Percentiles rank a stretch among this genome's conserved stretches.
phyloP scores from a whole-genome alignment of 2,888 invertebrate genomes.

The Drosophila mimica region DNA sequence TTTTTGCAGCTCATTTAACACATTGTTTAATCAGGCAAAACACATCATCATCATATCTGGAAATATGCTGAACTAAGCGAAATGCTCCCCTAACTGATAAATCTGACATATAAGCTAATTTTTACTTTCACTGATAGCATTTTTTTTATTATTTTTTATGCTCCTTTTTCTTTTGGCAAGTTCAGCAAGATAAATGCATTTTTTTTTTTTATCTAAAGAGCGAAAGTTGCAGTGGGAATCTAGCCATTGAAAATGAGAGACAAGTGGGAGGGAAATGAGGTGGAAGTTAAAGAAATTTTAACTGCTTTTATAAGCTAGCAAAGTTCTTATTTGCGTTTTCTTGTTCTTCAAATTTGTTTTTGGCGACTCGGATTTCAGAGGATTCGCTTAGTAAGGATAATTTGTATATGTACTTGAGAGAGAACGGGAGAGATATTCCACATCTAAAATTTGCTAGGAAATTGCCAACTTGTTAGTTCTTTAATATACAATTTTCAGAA shows the following conservation, averaged over 20 bases:
- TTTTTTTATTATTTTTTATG: conserved; percentile 2
- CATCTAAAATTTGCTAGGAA: neutral
- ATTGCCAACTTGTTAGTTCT: neutral
- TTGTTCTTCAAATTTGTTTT: neutral
- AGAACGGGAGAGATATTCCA: neutral
- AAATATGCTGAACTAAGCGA: conserved; percentile 44
- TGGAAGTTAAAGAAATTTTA: conserved; percentile 14
- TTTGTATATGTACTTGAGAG: neutral
- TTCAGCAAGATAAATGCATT: conserved; percentile 57
- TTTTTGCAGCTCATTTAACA: conserved; percentile 69
- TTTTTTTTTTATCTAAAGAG: conserved; percentile 43
- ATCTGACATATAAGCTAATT: conserved; percentile 38
- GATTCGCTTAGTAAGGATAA: neutral
- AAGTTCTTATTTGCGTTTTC: conserved; percentile 5
- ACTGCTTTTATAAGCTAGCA: conserved; percentile 4
- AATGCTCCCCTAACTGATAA: conserved; percentile 31
- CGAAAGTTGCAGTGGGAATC: conserved; percentile 38
- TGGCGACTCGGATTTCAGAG: neutral
- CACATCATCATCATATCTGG: conserved; percentile 31
- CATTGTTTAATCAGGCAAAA: conserved; percentile 44
- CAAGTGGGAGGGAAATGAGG: neutral
- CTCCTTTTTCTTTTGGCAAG: conserved; percentile 20
- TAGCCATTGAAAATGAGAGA: conserved; percentile 6
- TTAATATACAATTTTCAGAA: neutral
- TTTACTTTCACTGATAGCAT: conserved; percentile 50